A percentile compares a stretch with the other conserved stretches of the same genome.
Evolutionary conservation across 2,113 vertebrate species (phyloP).

Genomic region (Zosterops borbonicus): DNA sequence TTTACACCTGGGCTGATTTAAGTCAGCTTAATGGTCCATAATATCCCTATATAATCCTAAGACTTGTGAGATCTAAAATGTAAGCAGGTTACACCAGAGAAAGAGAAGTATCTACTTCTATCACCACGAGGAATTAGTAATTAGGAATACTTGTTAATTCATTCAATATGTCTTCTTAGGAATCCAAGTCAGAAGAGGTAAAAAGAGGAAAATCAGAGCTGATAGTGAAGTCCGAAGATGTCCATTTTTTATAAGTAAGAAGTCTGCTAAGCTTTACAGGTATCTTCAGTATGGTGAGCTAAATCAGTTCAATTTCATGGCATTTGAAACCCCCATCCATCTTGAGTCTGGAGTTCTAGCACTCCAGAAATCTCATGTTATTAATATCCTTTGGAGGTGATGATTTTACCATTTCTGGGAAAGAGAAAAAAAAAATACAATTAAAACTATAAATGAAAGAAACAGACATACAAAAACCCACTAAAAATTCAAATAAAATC

Average conservation of each 20-base stretch:
- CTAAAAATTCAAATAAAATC: not conserved
- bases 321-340: not conserved
- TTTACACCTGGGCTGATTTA: not conserved
- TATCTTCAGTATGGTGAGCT: not conserved
- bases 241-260: not conserved
- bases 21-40: not conserved
- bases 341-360: not conserved
- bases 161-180: not conserved
- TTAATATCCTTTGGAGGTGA: not conserved
- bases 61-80: not conserved
- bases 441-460: not conserved
- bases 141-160: not conserved
- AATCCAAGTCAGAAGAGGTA: not conserved
- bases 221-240: not conserved
- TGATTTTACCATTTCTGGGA: fast-evolving
- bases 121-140: not conserved
- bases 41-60: not conserved
- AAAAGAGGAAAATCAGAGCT: not conserved
- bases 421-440: not conserved
- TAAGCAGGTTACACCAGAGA: not conserved
- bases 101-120: not conserved
- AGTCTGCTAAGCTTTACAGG: not conserved
- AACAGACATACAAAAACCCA: not conserved
- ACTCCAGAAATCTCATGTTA: not conserved
- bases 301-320: not conserved